Evolutionary conservation across 2,888 invertebrate genomes (phyloP), one percentile per base, ranked within the genome.

Genomic region (Habroteleia sp.): DNA sequence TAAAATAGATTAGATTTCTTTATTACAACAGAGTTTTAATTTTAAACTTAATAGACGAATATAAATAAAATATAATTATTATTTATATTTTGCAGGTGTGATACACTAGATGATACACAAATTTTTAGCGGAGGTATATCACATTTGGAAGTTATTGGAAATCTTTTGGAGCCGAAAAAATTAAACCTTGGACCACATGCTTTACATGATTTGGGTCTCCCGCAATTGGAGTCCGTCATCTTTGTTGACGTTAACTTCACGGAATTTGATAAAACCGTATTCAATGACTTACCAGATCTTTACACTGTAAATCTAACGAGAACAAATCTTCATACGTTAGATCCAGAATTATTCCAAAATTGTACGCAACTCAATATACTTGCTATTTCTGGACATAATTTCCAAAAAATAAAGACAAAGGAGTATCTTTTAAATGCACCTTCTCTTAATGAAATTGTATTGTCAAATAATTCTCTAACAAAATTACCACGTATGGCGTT

Each of bases 241-340:
- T 93, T 94, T 79, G 91, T 91, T 50, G 93, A 94, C 84, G 93
- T 93, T 71, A 92, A 92, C 5, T 93, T 95, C 81, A 89, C 91
- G 39, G 91, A 91, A 60, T 90, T 95, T 77, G 92, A 92, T 79
- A 91, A 91, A 11, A 92, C 91, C 42, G 94, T 94, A 0, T 95
- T 95, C 90, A 91, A 91, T 73, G 93, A 92, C 2, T 89, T 94
- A 50, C 89, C 91, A 11, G 91, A 92, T 75, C 89, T 95, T 17
- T 93, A 92, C 78, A 91, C 93, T 11, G 91, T 95, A 0, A 92
- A 93, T 81, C 89, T 95, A 66, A 92, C 93, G 1, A 92, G 93
- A 83, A 93, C 93, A 68, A 92, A 91, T 60, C 90, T 95, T 14
- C 91, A 91, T 66, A 90, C 90, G 58, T 89, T 95, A 44, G 92